Conservation (phyloP, 2,888 invertebrate genomes). For the Drosophila diplacantha region DNA sequence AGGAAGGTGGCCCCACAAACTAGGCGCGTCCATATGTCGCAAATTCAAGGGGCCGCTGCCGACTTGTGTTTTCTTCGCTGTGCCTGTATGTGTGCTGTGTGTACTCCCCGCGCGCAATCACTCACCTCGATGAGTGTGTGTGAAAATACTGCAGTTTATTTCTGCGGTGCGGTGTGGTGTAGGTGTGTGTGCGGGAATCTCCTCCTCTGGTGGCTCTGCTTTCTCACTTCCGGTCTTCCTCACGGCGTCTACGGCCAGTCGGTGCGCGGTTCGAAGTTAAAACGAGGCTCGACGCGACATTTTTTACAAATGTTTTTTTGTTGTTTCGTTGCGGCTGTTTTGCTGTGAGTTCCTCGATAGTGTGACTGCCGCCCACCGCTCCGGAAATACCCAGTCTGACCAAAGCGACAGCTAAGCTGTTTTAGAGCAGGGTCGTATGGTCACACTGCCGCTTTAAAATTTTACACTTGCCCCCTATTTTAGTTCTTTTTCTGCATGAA, state of each 20-base stretch:
- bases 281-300: constrained; percentile 43
- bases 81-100: constrained; percentile 22
- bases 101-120: constrained; percentile 28
- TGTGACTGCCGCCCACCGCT: constrained; percentile 12
- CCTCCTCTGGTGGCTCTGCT: constrained; percentile 1
- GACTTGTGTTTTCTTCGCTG: constrained; percentile 25
- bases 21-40: constrained; percentile 41
- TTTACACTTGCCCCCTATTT: neutral
- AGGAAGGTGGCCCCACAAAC: constrained; percentile 3
- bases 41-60: constrained; percentile 22
- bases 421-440: neutral
- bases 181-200: constrained; percentile 22
- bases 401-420: neutral
- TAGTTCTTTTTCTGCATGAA: neutral
- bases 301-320: constrained; percentile 65
- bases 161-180: constrained; percentile 11
- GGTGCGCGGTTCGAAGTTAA: constrained; percentile 41
- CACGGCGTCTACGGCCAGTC: constrained; percentile 29
- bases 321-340: constrained; percentile 55
- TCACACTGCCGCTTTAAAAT: neutral
- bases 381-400: neutral
- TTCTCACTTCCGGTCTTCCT: constrained; percentile 10
- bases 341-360: constrained; percentile 11
- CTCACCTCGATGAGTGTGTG: constrained; percentile 35
- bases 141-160: constrained; percentile 63